A percentile compares a stretch with the other conserved stretches of the same genome.
Conservation (phyloP, 2,113 vertebrate species). For the Crotalus horridus region DNA sequence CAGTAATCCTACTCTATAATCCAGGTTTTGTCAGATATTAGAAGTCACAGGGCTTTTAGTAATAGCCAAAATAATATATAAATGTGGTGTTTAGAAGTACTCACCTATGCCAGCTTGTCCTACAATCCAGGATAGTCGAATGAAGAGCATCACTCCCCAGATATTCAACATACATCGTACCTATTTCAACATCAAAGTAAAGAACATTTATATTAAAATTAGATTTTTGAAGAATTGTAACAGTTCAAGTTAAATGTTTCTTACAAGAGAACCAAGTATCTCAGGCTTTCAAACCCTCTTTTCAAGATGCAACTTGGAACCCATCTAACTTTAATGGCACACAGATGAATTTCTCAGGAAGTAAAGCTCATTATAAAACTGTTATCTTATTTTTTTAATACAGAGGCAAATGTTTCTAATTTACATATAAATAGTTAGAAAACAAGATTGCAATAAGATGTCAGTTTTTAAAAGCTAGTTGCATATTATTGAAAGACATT, state of each 20-base stretch:
- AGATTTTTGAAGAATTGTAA: neutral
- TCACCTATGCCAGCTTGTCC: constrained; percentile 96
- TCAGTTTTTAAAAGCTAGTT: neutral
- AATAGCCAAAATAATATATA: neutral
- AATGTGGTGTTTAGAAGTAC: constrained; percentile 36
- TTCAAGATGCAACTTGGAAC: neutral
- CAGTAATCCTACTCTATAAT: neutral
- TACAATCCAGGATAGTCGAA: constrained; percentile 97
- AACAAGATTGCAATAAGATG: neutral
- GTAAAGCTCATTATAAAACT: neutral
- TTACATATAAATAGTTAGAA: neutral
- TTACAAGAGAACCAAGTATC: neutral
- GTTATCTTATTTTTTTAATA: neutral
- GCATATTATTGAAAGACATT: neutral
- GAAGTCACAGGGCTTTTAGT: neutral
- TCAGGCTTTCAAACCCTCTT: neutral
- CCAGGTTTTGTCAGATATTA: neutral
- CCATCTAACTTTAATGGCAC: neutral
- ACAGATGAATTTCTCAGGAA: neutral
- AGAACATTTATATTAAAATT: neutral
- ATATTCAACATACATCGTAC: constrained; percentile 99
- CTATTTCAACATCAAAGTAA: constrained; percentile 63
- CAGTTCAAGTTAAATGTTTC: neutral
- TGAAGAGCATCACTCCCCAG: constrained; percentile 99
- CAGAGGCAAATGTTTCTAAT: neutral